Evolutionary conservation across 2,113 vertebrate genomes (phyloP).

Genomic region (Dicaeum eximium): DNA sequence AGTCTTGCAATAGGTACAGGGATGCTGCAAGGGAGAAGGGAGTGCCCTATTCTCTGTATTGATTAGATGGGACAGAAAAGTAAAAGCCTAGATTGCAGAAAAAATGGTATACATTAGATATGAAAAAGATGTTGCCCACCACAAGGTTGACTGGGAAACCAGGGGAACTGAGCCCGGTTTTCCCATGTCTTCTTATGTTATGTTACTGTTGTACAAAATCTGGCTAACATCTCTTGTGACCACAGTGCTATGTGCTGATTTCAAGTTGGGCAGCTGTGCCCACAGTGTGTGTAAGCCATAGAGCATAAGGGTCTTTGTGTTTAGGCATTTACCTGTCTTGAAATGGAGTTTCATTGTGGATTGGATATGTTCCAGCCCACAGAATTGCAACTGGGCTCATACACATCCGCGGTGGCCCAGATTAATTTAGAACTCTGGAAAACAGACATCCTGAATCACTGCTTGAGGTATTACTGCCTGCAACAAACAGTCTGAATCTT

Average conservation of each 20-base stretch:
- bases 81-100: not conserved
- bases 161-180: not conserved
- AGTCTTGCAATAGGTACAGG: not conserved
- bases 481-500: not conserved
- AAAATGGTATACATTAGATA: not conserved
- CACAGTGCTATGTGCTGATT: not conserved
- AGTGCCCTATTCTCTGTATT: not conserved
- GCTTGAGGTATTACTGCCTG: not conserved
- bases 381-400: not conserved
- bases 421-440: not conserved
- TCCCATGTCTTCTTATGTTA: not conserved
- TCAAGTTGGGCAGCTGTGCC: not conserved
- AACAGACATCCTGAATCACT: not conserved
- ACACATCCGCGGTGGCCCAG: accelerated
- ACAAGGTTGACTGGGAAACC: not conserved
- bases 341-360: not conserved
- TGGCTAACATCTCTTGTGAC: not conserved
- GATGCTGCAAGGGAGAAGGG: not conserved
- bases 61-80: not conserved
- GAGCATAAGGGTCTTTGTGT: not conserved
- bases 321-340: not conserved
- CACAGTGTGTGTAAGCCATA: accelerated
- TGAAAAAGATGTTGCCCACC: not conserved
- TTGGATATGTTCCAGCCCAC: not conserved
- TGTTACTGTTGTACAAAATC: not conserved